Percentiles rank a stretch among this genome's conserved stretches.
phyloP scores from a whole-genome alignment of 2,113 vertebrate species.

The Merops nubicus region DNA sequence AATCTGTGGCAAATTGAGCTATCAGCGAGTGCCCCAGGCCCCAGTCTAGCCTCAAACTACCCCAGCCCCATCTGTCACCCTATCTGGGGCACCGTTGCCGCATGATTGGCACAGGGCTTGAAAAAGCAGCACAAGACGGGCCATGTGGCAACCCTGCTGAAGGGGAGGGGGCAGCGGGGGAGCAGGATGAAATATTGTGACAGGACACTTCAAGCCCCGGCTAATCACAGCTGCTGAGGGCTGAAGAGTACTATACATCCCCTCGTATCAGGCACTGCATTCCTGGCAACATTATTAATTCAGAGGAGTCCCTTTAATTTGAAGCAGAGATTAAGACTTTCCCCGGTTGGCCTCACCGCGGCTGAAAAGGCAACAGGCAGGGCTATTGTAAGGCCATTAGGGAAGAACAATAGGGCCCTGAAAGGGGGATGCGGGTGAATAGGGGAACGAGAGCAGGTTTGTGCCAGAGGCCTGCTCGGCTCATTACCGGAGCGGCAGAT shows the following conservation, averaged over 20 bases:
- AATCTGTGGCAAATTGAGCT: background rate
- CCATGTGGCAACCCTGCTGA: slow-evolving; percentile 64
- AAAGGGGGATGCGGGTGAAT: slow-evolving; percentile 75
- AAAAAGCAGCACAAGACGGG: slow-evolving; percentile 66
- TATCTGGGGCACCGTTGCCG: slow-evolving; percentile 61
- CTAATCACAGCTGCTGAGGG: slow-evolving; percentile 73
- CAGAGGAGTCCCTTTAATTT: slow-evolving; percentile 71
- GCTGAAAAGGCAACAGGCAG: slow-evolving; percentile 79
- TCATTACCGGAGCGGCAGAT: slow-evolving; percentile 81
- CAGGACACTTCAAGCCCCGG: slow-evolving; percentile 67
- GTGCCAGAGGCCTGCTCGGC: slow-evolving; percentile 73
- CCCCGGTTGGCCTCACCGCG: slow-evolving; percentile 43
- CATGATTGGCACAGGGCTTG: slow-evolving; percentile 61
- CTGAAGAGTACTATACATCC: slow-evolving; percentile 58
- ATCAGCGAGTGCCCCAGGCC: slow-evolving; percentile 1
- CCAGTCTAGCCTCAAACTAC: slow-evolving; percentile 48
- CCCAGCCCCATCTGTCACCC: slow-evolving; percentile 77
- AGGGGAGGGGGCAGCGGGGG: background rate
- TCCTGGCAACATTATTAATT: slow-evolving; percentile 75
- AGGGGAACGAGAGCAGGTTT: slow-evolving; percentile 75
- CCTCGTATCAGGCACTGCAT: slow-evolving; percentile 57
- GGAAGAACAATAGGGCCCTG: slow-evolving; percentile 77
- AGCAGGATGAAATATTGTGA: slow-evolving; percentile 71
- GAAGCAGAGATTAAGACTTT: slow-evolving; percentile 65
- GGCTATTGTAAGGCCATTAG: slow-evolving; percentile 79